A percentile compares a stretch with the other conserved stretches of the same genome.
These are phyloP conservation scores for Pleuronectes platessa DNA, from an alignment of 2,113 vertebrate species.

Conservation along the genomic window DNA sequence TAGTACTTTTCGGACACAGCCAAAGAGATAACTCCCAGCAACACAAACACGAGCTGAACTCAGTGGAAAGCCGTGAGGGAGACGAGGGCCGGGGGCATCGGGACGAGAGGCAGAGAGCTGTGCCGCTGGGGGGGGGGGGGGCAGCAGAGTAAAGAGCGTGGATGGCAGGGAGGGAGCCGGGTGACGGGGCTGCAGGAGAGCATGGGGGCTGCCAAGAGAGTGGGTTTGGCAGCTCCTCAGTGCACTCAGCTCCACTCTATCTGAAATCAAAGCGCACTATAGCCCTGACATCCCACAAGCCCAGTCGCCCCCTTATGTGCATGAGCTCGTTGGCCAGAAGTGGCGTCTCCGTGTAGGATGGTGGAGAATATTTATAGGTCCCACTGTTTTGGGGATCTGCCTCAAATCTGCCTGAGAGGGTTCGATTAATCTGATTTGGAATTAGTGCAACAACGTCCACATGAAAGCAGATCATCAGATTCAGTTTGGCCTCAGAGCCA, in stretches of 20 bases:
- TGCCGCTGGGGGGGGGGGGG: background rate
- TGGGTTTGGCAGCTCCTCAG: slow-evolving; percentile 71
- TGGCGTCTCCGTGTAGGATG: slow-evolving; percentile 22
- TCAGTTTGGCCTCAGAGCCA: background rate
- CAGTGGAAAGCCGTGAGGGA: slow-evolving; percentile 20
- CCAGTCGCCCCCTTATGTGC: slow-evolving; percentile 29
- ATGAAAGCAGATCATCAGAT: slow-evolving; percentile 11
- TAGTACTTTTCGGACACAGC: too few species aligned
- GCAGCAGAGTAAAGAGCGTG: slow-evolving; percentile 46
- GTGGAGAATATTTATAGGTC: slow-evolving; percentile 32
- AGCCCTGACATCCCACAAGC: slow-evolving; percentile 58
- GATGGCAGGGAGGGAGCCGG: slow-evolving; percentile 40
- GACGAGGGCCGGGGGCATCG: slow-evolving; percentile 14
- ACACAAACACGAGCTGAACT: slow-evolving; percentile 38
- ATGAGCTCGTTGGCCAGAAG: slow-evolving; percentile 29
- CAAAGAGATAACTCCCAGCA: too few species aligned
- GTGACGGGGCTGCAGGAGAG: slow-evolving; percentile 45
- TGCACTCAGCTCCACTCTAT: slow-evolving; percentile 75
- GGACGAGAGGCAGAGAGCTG: slow-evolving; percentile 49
- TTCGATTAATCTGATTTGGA: background rate
- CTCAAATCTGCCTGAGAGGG: background rate
- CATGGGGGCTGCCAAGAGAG: slow-evolving; percentile 70
- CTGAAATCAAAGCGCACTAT: slow-evolving; percentile 74
- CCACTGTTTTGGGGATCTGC: background rate
- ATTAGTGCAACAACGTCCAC: background rate